phyloP scores from a whole-genome alignment of 2,888 invertebrate species.

The Sinodicranocentrus sp. region DNA sequence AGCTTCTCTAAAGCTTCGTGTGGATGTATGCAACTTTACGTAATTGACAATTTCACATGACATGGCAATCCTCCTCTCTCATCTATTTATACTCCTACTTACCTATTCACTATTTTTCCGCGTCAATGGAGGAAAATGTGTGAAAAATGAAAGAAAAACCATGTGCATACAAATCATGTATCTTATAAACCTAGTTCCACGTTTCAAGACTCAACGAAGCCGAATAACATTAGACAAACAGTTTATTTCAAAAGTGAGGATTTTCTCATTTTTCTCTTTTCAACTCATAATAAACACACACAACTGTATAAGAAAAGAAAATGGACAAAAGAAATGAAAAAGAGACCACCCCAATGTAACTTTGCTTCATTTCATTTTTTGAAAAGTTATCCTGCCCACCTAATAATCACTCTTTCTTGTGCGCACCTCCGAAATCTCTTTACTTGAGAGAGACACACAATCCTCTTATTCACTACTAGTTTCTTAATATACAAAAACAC shows the following conservation, averaged over 20 bases:
- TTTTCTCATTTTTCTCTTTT: slow-evolving; percentile 1
- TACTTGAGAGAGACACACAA: background rate
- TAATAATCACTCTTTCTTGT: slow-evolving; percentile 9
- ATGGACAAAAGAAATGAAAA: slow-evolving; percentile 1
- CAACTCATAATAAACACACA: slow-evolving; percentile 11
- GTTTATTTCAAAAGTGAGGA: slow-evolving; percentile 11
- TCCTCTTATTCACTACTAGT: background rate
- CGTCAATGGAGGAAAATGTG: slow-evolving; percentile 41
- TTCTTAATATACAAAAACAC: slow-evolving; percentile 38
- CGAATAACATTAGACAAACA: slow-evolving; percentile 6
- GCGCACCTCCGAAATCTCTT: background rate
- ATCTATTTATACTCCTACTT: slow-evolving; percentile 6
- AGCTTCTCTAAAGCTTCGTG: background rate
- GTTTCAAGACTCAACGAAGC: background rate
- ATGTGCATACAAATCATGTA: no score
- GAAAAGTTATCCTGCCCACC: slow-evolving; percentile 4
- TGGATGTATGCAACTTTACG: slow-evolving; percentile 9
- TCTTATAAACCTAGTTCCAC: background rate
- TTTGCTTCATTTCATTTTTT: background rate
- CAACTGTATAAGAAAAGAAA: background rate
- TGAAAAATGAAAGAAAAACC: slow-evolving; percentile 10
- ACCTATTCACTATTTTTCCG: slow-evolving; percentile 17
- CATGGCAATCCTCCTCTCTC: slow-evolving; percentile 29
- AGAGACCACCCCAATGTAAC: slow-evolving; percentile 40
- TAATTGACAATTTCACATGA: slow-evolving; percentile 51